A percentile compares a stretch with the other conserved stretches of the same genome.
phyloP scores from a whole-genome alignment of 2,113 vertebrate genomes.

The Toxostoma redivivum region DNA sequence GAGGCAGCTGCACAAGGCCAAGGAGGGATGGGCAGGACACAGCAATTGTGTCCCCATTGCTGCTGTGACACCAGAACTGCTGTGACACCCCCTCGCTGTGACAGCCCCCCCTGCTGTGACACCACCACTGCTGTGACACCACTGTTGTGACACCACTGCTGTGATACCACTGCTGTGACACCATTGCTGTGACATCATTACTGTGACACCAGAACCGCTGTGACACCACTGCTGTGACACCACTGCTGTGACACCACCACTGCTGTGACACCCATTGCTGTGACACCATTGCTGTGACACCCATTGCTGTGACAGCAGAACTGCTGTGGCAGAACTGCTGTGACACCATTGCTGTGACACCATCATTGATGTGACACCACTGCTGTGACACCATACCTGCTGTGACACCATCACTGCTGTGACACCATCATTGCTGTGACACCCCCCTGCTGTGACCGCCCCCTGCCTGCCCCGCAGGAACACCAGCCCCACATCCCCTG shows the following conservation, averaged over 20 bases:
- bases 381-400: not conserved
- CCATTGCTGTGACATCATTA: rapidly evolving
- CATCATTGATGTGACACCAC: not conserved
- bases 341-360: not conserved
- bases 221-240: not conserved
- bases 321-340: no score
- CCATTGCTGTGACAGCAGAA: not conserved
- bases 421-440: not conserved
- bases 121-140: not conserved
- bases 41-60: not conserved
- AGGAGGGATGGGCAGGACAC: not conserved
- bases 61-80: not conserved
- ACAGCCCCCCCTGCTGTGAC: not conserved
- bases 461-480: not conserved
- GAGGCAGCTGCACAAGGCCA: not conserved
- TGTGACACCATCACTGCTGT: not conserved
- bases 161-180: no score
- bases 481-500: not conserved
- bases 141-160: not conserved
- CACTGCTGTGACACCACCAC: not conserved
- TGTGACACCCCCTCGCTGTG: not conserved
- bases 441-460: no score
- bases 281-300: not conserved
- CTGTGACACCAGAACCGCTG: not conserved
- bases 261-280: no score